Conservation (phyloP, 1,140 invertebrate species). For the Lucilia sericata region DNA sequence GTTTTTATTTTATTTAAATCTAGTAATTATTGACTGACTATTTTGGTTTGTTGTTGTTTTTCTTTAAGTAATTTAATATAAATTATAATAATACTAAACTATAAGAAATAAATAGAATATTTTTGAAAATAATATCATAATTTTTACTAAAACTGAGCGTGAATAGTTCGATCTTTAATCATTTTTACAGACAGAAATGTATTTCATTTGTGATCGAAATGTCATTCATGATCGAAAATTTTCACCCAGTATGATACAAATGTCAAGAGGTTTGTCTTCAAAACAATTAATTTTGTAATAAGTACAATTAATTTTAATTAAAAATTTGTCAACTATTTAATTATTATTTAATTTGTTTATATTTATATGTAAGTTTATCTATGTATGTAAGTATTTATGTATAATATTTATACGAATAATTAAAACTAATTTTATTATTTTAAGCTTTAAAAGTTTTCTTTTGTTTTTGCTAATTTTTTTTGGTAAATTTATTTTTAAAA, state of each 20-base stretch:
- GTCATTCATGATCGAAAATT: no score
- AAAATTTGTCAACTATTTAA: background rate
- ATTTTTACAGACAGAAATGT: no score
- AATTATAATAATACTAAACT: background rate
- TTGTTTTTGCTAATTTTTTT: constrained; percentile 1
- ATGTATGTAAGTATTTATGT: background rate
- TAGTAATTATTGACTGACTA: constrained; percentile 20
- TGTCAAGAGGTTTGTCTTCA: no score
- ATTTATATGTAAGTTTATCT: background rate
- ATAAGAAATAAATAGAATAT: background rate
- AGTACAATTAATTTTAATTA: background rate
- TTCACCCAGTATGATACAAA: no score
- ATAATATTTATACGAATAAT: background rate
- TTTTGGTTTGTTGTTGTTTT: background rate
- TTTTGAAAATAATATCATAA: background rate
- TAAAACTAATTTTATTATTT: constrained; percentile 8
- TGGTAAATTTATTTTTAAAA: constrained; percentile 25
- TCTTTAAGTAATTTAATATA: background rate
- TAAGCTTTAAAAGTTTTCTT: background rate
- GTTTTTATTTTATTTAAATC: background rate
- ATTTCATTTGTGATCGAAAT: no score
- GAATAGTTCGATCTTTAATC: no score
- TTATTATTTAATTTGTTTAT: background rate
- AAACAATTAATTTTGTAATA: background rate
- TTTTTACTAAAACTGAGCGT: background rate